phyloP scores from a whole-genome alignment of 1,140 invertebrate species.

The Aculops lycopersici region DNA sequence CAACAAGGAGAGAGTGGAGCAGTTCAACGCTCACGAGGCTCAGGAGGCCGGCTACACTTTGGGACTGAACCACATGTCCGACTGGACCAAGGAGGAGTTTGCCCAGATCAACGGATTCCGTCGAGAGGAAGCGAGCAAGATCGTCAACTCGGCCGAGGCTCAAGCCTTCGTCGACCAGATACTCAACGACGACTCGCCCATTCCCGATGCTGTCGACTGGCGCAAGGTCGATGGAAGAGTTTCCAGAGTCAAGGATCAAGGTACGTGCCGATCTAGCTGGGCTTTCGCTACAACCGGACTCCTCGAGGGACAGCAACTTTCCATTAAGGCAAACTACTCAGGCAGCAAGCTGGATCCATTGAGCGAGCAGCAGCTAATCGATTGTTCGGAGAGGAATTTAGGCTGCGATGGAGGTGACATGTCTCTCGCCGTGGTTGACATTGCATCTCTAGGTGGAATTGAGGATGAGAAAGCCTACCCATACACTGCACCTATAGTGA shows the following conservation, averaged over 20 bases:
- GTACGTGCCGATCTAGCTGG: slow-evolving; percentile 70
- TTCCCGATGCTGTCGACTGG: slow-evolving; percentile 50
- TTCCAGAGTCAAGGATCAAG: slow-evolving; percentile 14
- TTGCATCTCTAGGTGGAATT: slow-evolving; percentile 47
- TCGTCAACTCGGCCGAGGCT: too few species aligned
- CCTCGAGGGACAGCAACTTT: slow-evolving; percentile 75
- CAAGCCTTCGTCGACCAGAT: too few species aligned
- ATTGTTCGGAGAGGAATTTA: slow-evolving; percentile 67
- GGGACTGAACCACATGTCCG: too few species aligned
- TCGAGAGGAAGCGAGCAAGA: too few species aligned
- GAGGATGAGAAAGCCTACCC: slow-evolving; percentile 73
- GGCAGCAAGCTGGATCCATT: slow-evolving; percentile 53
- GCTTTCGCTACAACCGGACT: slow-evolving; percentile 67
- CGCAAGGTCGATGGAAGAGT: slow-evolving; percentile 36
- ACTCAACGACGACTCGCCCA: too few species aligned
- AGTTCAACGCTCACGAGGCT: too few species aligned
- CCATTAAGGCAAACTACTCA: slow-evolving; percentile 23
- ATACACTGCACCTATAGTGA: slow-evolving; percentile 33
- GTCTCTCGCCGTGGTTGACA: slow-evolving; percentile 48
- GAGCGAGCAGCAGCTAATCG: slow-evolving; percentile 84
- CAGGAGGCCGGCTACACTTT: too few species aligned
- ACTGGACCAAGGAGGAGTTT: too few species aligned
- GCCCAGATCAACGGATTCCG: too few species aligned
- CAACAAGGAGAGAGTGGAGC: too few species aligned
- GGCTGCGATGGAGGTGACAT: slow-evolving; percentile 82